phyloP scores from a whole-genome alignment of 1,140 invertebrate genomes.

The Idris sp. region DNA sequence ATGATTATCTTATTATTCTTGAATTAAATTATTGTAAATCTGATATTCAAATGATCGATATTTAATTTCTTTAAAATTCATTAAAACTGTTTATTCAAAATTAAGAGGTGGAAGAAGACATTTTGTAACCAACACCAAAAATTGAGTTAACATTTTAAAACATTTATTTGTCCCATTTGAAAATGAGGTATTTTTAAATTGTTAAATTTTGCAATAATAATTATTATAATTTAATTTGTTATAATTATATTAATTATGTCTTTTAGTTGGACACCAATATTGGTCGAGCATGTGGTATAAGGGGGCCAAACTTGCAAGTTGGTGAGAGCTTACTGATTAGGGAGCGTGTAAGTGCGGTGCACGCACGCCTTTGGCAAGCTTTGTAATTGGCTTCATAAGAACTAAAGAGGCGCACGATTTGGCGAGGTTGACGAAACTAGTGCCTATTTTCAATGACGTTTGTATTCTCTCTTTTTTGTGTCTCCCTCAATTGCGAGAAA shows the following conservation, averaged over 20 bases:
- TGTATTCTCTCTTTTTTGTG: slow-evolving; percentile 25
- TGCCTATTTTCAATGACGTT: slow-evolving; percentile 49
- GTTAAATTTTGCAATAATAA: slow-evolving; percentile 1
- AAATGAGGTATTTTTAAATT: too few species aligned
- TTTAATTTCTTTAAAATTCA: too few species aligned
- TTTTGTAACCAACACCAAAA: too few species aligned
- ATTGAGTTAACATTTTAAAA: too few species aligned
- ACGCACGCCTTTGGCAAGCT: slow-evolving; percentile 65
- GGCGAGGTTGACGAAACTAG: slow-evolving; percentile 69
- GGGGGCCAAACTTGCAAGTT: slow-evolving; percentile 11
- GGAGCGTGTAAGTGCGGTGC: slow-evolving; percentile 63
- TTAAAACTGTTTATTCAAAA: too few species aligned
- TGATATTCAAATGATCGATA: too few species aligned
- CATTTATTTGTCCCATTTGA: too few species aligned
- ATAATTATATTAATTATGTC: slow-evolving; percentile 33
- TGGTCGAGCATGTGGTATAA: not conserved
- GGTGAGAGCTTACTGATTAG: slow-evolving; percentile 31
- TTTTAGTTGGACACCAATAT: slow-evolving; percentile 1
- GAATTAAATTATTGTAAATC: too few species aligned
- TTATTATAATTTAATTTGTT: slow-evolving; percentile 12
- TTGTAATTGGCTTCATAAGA: slow-evolving; percentile 73
- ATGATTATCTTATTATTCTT: too few species aligned
- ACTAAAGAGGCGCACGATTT: slow-evolving; percentile 65
- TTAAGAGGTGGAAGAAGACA: too few species aligned
- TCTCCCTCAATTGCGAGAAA: slow-evolving; percentile 33